A percentile compares a stretch with the other conserved stretches of the same genome.
phyloP scores from a whole-genome alignment of 2,797 vertebrate species.

The Lithobates pipiens region DNA sequence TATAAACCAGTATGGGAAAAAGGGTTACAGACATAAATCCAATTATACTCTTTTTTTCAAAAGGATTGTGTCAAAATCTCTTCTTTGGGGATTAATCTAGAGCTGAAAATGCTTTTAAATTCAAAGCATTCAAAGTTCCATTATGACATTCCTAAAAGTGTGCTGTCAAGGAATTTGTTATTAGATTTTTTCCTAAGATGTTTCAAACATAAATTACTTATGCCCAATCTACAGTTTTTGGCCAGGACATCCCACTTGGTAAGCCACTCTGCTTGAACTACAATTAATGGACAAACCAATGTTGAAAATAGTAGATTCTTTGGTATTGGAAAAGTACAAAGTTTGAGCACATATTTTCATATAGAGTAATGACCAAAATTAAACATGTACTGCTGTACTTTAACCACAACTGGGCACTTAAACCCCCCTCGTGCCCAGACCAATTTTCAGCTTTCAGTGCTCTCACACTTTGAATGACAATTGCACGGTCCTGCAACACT shows the following conservation, averaged over 20 bases:
- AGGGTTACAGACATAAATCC: background rate
- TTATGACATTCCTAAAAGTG: background rate
- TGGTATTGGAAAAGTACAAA: background rate
- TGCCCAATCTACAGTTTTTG: background rate
- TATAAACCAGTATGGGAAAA: background rate
- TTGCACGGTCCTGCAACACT: too few species aligned
- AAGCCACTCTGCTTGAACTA: background rate
- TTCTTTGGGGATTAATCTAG: background rate
- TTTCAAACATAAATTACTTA: background rate
- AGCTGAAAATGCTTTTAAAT: background rate
- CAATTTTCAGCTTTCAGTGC: too few species aligned
- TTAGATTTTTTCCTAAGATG: background rate
- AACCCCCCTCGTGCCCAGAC: too few species aligned
- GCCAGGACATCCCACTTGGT: background rate
- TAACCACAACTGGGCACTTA: too few species aligned
- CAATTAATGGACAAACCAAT: background rate
- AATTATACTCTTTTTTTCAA: background rate
- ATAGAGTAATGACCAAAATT: background rate
- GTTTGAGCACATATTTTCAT: background rate
- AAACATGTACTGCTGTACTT: too few species aligned
- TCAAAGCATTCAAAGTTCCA: background rate
- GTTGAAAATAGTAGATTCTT: background rate
- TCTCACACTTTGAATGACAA: too few species aligned
- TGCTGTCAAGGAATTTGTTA: background rate
- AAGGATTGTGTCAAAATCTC: background rate